phyloP scores from a whole-genome alignment of 2,888 invertebrate species.

The Mycalesis mineus region DNA sequence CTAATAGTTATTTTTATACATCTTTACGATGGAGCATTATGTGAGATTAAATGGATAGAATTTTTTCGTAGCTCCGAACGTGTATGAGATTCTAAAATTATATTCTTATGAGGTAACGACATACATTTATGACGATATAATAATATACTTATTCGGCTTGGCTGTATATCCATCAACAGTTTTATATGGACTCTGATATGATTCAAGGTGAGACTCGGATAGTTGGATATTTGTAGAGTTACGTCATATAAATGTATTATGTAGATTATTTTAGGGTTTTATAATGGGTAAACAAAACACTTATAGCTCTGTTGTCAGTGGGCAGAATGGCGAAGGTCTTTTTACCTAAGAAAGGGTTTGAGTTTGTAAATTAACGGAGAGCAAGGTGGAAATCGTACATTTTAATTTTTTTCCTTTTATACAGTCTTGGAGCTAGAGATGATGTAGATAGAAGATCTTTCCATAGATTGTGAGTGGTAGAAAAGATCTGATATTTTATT shows the following conservation, averaged over 20 bases:
- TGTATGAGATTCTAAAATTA: constrained; percentile 12
- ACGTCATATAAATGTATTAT: neutral
- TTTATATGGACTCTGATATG: constrained; percentile 15
- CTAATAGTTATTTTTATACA: constrained; percentile 12
- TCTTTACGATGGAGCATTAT: constrained; percentile 10
- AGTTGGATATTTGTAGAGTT: neutral
- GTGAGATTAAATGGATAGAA: constrained; percentile 11
- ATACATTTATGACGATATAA: constrained; percentile 16
- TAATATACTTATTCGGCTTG: constrained; percentile 12
- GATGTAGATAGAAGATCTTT: too few species aligned
- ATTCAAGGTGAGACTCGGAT: neutral
- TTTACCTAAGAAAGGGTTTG: too few species aligned
- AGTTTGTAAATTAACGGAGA: too few species aligned
- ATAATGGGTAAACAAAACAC: too few species aligned
- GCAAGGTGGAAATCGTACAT: too few species aligned
- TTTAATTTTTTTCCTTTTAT: too few species aligned
- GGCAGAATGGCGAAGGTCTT: too few species aligned
- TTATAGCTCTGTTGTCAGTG: too few species aligned
- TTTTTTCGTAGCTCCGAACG: neutral
- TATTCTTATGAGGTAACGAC: constrained; percentile 22
- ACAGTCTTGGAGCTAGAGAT: too few species aligned
- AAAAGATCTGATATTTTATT: too few species aligned
- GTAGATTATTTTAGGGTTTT: neutral
- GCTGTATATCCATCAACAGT: constrained; percentile 12
- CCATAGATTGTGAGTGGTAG: too few species aligned